Evolutionary conservation across 1,140 invertebrate genomes (phyloP).

Genomic region (Limonius californicus): DNA sequence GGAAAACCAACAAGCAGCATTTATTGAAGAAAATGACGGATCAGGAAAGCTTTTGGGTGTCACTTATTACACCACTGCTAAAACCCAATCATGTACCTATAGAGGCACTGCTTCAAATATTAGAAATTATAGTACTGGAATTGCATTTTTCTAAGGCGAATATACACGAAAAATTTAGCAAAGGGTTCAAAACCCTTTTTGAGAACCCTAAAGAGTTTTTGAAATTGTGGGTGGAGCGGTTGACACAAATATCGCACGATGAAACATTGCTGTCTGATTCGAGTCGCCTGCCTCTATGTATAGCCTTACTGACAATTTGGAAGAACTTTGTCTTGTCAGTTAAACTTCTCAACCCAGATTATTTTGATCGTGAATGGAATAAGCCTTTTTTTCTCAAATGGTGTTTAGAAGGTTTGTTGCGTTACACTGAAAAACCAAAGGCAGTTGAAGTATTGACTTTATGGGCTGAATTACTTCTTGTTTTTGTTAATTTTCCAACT

Average conservation of each 20-base stretch:
- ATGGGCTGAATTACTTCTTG: too few relatives aligned
- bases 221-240: too few relatives aligned
- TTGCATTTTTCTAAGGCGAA: constrained; percentile 7
- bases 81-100: background rate
- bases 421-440: too few relatives aligned
- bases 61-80: constrained; percentile 6
- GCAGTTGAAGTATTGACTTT: too few relatives aligned
- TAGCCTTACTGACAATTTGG: constrained; percentile 9
- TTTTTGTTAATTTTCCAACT: too few relatives aligned
- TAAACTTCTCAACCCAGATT: background rate
- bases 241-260: too few relatives aligned
- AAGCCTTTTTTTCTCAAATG: too few relatives aligned
- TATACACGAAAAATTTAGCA: background rate
- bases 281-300: too few relatives aligned
- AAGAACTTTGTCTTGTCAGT: constrained; percentile 16
- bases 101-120: background rate
- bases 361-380: too few relatives aligned
- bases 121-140: constrained; percentile 16
- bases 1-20: constrained; percentile 14
- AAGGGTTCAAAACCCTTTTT: background rate
- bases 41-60: constrained; percentile 10
- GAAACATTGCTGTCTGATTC: too few relatives aligned
- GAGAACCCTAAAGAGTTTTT: too few relatives aligned
- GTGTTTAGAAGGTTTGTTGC: too few relatives aligned
- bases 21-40: constrained; percentile 9